Evolutionary conservation across 2,888 invertebrate genomes (phyloP).

Genomic region (Terebella lapidaria): DNA sequence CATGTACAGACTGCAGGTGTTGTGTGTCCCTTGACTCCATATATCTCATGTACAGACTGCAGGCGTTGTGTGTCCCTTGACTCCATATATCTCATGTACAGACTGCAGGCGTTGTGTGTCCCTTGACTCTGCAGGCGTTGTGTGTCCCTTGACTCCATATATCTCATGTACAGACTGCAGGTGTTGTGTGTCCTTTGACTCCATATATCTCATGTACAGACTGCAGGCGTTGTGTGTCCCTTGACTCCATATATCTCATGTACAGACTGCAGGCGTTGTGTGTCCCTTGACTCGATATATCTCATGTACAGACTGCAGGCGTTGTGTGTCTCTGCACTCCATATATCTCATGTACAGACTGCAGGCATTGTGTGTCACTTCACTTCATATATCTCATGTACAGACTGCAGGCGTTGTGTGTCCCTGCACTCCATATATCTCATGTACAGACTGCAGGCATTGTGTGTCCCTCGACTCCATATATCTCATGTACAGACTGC

Average conservation of each 20-base stretch:
- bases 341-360: slow-evolving; percentile 46
- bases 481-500: slow-evolving; percentile 51
- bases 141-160: slow-evolving; percentile 54
- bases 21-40: slow-evolving; percentile 54
- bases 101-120: slow-evolving; percentile 56
- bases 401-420: slow-evolving; percentile 56
- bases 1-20: slow-evolving; percentile 54
- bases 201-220: slow-evolving; percentile 42
- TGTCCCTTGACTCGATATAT: no score
- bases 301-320: slow-evolving; percentile 53
- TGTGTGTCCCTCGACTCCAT: slow-evolving; percentile 53
- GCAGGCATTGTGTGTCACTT: slow-evolving; percentile 56
- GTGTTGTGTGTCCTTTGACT: slow-evolving; percentile 54
- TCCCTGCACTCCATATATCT: no score
- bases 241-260: no score
- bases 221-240: slow-evolving; percentile 55
- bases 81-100: no score
- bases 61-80: slow-evolving; percentile 55
- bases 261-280: slow-evolving; percentile 55
- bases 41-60: slow-evolving; percentile 51
- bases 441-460: slow-evolving; percentile 54
- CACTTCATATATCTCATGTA: no score
- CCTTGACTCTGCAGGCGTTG: slow-evolving; percentile 54
- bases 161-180: slow-evolving; percentile 52
- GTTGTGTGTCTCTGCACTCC: slow-evolving; percentile 53